Conservation (phyloP, 2,113 vertebrate genomes). For the Rynchops niger region DNA sequence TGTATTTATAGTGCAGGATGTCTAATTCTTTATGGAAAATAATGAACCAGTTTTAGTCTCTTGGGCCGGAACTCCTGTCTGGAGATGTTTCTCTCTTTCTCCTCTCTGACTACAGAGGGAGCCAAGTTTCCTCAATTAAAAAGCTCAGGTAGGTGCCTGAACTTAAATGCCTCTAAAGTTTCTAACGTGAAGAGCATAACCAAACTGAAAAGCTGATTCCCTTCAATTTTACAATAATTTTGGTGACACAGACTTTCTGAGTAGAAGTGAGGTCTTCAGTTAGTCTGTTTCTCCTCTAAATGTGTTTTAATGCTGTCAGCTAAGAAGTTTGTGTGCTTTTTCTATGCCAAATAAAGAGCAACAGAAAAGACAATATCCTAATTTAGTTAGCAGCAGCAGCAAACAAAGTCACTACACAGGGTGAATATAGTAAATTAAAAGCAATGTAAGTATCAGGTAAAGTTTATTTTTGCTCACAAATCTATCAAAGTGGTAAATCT, state of each 20-base stretch:
- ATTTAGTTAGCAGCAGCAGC: neutral
- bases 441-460: neutral
- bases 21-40: neutral
- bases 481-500: neutral
- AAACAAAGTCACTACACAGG: neutral
- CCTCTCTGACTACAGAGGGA: conserved; percentile 54
- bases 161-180: neutral
- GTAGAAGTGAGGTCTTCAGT: neutral
- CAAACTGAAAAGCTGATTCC: neutral
- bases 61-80: neutral
- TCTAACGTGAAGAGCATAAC: neutral
- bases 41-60: neutral
- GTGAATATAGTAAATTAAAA: neutral
- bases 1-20: neutral
- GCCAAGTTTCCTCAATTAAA: conserved; percentile 23
- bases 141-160: neutral
- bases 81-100: neutral
- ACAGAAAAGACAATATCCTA: neutral
- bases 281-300: neutral
- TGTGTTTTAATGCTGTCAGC: neutral
- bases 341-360: neutral
- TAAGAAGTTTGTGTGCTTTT: neutral
- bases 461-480: neutral
- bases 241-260: neutral
- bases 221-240: neutral